phyloP scores from a whole-genome alignment of 2,888 invertebrate genomes.

The Lissonota sp. region DNA sequence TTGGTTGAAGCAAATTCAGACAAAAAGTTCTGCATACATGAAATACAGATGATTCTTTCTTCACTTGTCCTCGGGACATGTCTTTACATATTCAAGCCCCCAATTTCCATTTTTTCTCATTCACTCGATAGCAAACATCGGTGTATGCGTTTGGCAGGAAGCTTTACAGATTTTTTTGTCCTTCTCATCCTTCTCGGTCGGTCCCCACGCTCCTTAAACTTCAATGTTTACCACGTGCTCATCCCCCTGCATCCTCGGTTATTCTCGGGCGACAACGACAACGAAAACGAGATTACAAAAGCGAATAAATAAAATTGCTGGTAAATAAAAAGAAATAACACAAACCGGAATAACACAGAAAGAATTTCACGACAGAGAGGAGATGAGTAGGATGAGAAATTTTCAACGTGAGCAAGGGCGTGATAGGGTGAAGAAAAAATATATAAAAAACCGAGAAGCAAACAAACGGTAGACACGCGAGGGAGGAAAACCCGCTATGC shows the following conservation, averaged over 20 bases:
- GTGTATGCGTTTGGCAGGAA: slow-evolving; percentile 38
- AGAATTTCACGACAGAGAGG: slow-evolving; percentile 54
- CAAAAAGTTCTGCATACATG: too few relatives aligned
- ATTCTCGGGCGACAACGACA: slow-evolving; percentile 21
- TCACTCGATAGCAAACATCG: slow-evolving; percentile 63
- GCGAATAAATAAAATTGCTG: slow-evolving; percentile 57
- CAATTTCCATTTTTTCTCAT: slow-evolving; percentile 63
- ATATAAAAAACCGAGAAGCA: background rate
- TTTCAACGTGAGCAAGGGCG: slow-evolving; percentile 68
- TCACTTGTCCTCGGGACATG: slow-evolving; percentile 3
- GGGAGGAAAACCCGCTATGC: slow-evolving; percentile 34
- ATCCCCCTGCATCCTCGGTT: slow-evolving; percentile 20
- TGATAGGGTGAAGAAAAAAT: slow-evolving; percentile 52
- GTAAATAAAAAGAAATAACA: slow-evolving; percentile 45
- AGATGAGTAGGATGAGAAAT: slow-evolving; percentile 55
- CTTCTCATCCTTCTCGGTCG: slow-evolving; percentile 2
- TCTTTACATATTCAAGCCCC: background rate
- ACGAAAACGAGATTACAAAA: slow-evolving; percentile 34
- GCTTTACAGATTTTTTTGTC: slow-evolving; percentile 22
- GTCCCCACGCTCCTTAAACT: background rate
- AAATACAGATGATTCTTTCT: background rate
- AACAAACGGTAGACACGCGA: slow-evolving; percentile 14
- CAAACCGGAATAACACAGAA: slow-evolving; percentile 51
- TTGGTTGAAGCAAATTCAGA: too few relatives aligned
- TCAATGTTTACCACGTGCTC: slow-evolving; percentile 46